Base-by-base conservation (phyloP, 2,113 vertebrate genomes). In the Heterocephalus glaber region DNA sequence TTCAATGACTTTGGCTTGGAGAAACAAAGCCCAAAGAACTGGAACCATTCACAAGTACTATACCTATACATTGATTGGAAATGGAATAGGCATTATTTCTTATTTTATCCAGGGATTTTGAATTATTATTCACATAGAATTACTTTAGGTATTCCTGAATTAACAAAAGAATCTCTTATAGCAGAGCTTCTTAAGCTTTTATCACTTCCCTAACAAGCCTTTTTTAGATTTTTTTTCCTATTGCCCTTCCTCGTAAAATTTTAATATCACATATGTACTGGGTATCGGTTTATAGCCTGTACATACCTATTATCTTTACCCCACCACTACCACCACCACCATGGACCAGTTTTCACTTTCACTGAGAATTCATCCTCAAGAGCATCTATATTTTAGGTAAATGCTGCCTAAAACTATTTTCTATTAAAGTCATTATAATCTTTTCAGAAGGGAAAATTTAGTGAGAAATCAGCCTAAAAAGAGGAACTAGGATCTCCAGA, bases 1-100 rank as follows among this genome's bases (percentile, higher is more conserved):
- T 70, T 93, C 65, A 82, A 35, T 96, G 76, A 84, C 79, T 92
- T 92, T 77, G 88, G 35, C 61, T 93, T 80, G 49, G 30, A 96
- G 70, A 96, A 93, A 91, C 52, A 68, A 79, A 96, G 41, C 20
- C 14, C 80, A 77, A 24, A 92, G 41, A 77, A 81, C 30, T 91
- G 7, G 52, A 90, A 28, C 47, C 60, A 47, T 74, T 94, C 41
- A 76, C 68, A 85, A 89, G 28, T 66, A 17, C 13, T 49, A 13
- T 47, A 49, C 74, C 30, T 28, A 17, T 77, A 13, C 1, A n/a
- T 58, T 95, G 76, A 19, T 38, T 60, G 41, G 35, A 91, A 87
- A 66, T 56, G 2, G 30, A 49, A 52, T 68, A 47, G 16, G 52
- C 22, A 9, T 70, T 52, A 26, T 85, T 95, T 93, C 65, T 38